A percentile compares a stretch with the other conserved stretches of the same genome.
Evolutionary conservation across 2,113 vertebrate species (phyloP).

Genomic region (Megaceryle torquata): DNA sequence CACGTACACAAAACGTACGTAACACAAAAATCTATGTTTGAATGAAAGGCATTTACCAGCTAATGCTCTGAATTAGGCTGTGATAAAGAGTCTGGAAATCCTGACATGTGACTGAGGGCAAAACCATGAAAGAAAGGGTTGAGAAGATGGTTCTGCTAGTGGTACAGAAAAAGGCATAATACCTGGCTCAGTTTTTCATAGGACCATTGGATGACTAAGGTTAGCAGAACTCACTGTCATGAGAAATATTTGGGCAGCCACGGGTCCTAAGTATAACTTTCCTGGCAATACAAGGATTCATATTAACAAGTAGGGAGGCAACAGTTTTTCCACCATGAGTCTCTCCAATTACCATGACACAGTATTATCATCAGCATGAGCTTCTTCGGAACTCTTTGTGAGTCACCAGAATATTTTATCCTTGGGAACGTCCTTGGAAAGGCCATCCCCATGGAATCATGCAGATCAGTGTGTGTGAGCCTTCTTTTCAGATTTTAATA

Average conservation of each 20-base stretch:
- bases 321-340: not conserved
- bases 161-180: not conserved
- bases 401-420: not conserved
- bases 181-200: not conserved
- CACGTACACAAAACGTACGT: not conserved
- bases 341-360: not conserved
- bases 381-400: not conserved
- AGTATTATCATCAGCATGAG: not conserved
- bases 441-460: not conserved
- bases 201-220: not conserved
- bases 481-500: not conserved
- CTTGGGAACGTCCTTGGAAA: not conserved
- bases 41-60: not conserved
- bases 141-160: not conserved
- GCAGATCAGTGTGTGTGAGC: not conserved
- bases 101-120: not conserved
- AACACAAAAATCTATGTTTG: not conserved
- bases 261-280: not conserved
- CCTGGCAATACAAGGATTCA: not conserved
- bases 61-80: not conserved
- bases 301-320: not conserved
- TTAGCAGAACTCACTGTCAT: not conserved
- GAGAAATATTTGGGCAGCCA: not conserved
- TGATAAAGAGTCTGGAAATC: not conserved
- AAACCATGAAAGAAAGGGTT: not conserved